Evolutionary conservation across 64 coral and sea anemone genomes (phyloP).

Genomic region (Astreopora myriophthalma): DNA sequence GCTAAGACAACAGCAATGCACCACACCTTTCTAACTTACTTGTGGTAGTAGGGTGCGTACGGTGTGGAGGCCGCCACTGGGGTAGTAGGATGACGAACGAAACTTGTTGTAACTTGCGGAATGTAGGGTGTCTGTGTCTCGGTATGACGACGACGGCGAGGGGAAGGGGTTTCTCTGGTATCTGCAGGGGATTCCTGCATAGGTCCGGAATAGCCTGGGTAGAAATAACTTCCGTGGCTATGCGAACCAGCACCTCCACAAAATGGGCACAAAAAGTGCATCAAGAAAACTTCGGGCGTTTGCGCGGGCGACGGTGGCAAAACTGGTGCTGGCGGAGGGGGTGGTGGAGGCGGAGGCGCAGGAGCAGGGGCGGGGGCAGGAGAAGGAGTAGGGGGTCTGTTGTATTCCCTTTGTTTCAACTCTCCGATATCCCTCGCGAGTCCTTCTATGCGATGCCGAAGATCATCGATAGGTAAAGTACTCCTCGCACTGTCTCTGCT

Average conservation of each 20-base stretch:
- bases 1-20: not conserved
- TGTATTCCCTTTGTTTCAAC: slow-evolving; percentile 51
- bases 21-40: slow-evolving; percentile 60
- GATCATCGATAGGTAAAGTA: slow-evolving; percentile 48
- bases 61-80: slow-evolving; percentile 85
- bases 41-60: slow-evolving; percentile 86
- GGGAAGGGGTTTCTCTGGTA: slow-evolving; percentile 33
- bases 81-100: slow-evolving; percentile 67
- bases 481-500: slow-evolving; percentile 32
- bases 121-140: slow-evolving; percentile 70
- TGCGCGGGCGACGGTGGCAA: not conserved
- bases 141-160: slow-evolving; percentile 31
- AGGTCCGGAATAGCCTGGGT: slow-evolving; percentile 75
- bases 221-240: slow-evolving; percentile 86
- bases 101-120: slow-evolving; percentile 20
- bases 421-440: slow-evolving; percentile 70
- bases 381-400: not conserved
- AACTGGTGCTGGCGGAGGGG: not conserved
- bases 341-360: not conserved
- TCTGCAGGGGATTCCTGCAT: not conserved
- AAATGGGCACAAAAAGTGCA: slow-evolving; percentile 88
- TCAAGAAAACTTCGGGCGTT: not conserved
- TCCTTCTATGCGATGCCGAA: slow-evolving; percentile 78
- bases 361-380: not conserved
- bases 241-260: slow-evolving; percentile 74